These are phyloP conservation scores for Nansenia antarctica DNA, from an alignment of 2,113 vertebrate species.

Conservation along the genomic window DNA sequence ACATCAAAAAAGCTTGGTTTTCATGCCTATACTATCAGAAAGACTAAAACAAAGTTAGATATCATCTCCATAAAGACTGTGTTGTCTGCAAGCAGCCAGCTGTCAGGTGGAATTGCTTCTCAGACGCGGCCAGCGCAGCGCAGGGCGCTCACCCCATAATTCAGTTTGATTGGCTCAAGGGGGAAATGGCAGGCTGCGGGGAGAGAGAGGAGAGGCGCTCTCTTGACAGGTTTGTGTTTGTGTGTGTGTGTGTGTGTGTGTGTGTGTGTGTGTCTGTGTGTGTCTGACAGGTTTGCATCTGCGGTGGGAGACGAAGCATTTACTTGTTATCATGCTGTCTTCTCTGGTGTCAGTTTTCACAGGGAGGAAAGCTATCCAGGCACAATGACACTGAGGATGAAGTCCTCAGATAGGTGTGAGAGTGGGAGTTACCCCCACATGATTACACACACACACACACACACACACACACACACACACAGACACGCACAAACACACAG, in stretches of 20 bases:
- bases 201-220: slow-evolving; percentile 61
- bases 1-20: slow-evolving; percentile 58
- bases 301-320: slow-evolving; percentile 41
- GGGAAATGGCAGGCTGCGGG: slow-evolving; percentile 72
- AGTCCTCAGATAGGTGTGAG: slow-evolving; percentile 29
- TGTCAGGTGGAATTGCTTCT: slow-evolving; percentile 74
- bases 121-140: slow-evolving; percentile 73
- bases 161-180: slow-evolving; percentile 76
- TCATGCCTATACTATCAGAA: slow-evolving; percentile 44
- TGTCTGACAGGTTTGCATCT: slow-evolving; percentile 68
- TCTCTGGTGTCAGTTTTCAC: slow-evolving; percentile 4
- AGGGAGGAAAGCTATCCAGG: slow-evolving; percentile 44
- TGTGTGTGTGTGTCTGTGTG: too few species aligned
- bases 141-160: slow-evolving; percentile 73
- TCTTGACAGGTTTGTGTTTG: too few species aligned
- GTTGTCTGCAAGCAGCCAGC: slow-evolving; percentile 75
- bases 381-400: slow-evolving; percentile 48
- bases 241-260: too few species aligned
- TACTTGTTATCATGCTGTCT: slow-evolving; percentile 70
- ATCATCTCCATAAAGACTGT: slow-evolving; percentile 75
- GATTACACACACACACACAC: background rate
- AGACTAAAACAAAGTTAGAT: slow-evolving; percentile 45
- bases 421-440: background rate
- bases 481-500: background rate
- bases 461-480: background rate